These are phyloP conservation scores for Aleadryas rufinucha DNA, from an alignment of 2,113 vertebrate species.

Conservation along the genomic window DNA sequence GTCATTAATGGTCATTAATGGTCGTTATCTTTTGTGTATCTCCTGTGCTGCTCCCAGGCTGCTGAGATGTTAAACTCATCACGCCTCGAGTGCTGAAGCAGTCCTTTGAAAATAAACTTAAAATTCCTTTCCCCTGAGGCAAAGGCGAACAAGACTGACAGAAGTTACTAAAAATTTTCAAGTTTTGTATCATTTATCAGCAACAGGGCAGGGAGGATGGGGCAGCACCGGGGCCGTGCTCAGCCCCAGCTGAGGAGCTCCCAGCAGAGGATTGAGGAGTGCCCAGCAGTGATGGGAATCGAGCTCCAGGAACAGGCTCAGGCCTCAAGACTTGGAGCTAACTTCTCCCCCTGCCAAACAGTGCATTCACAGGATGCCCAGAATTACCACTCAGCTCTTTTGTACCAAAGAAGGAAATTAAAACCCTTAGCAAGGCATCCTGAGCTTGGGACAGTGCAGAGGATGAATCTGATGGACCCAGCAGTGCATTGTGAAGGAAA, in stretches of 20 bases:
- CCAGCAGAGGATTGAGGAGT: background rate
- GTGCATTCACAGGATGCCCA: accelerated
- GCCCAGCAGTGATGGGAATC: accelerated
- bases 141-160: background rate
- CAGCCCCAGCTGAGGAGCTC: background rate
- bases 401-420: no score
- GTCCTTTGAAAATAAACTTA: background rate
- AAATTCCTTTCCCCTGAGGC: background rate
- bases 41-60: background rate
- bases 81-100: accelerated
- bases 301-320: background rate
- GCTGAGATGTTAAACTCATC: background rate
- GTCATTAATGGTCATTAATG: background rate
- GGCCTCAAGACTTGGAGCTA: background rate
- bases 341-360: background rate
- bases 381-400: background rate
- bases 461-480: background rate
- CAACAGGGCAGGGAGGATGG: accelerated
- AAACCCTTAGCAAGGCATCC: background rate
- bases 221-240: accelerated
- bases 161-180: background rate
- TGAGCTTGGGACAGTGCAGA: background rate
- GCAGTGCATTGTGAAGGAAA: background rate
- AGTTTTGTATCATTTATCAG: background rate
- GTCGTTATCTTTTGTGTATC: accelerated